A percentile compares a stretch with the other conserved stretches of the same genome.
phyloP scores from a whole-genome alignment of 2,797 vertebrate genomes.

The Platalea minor region DNA sequence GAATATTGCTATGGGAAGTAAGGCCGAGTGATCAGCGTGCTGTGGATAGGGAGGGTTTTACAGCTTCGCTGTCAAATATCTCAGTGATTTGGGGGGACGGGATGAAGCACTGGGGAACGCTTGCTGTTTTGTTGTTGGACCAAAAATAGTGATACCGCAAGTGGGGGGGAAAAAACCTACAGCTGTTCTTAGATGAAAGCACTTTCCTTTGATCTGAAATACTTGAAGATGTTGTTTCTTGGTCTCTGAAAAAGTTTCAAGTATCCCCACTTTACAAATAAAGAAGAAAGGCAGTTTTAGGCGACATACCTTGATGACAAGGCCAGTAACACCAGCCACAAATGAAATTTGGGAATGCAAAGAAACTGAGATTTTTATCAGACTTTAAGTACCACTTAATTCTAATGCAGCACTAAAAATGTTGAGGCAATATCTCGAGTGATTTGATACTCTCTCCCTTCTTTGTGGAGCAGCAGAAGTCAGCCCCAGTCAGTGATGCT shows the following conservation, averaged over 20 bases:
- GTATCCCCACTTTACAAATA: background rate
- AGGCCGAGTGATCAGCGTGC: accelerated
- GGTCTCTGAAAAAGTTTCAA: background rate
- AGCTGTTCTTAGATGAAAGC: background rate
- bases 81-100: background rate
- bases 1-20: accelerated
- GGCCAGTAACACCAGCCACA: background rate
- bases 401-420: background rate
- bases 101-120: background rate
- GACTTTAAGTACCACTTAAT: background rate
- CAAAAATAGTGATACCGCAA: background rate
- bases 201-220: background rate
- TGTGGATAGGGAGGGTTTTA: background rate
- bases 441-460: background rate
- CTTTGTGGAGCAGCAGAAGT: background rate
- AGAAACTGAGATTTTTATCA: background rate
- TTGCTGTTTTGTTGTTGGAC: background rate
- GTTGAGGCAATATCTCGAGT: background rate
- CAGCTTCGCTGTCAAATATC: accelerated
- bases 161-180: accelerated
- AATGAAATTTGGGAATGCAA: background rate
- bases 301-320: background rate
- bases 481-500: background rate
- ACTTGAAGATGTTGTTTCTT: background rate
- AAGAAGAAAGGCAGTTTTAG: background rate